A percentile compares a stretch with the other conserved stretches of the same genome.
Evolutionary conservation across 2,888 invertebrate species (phyloP).

Genomic region (Rhopalosiphum nymphaeae): DNA sequence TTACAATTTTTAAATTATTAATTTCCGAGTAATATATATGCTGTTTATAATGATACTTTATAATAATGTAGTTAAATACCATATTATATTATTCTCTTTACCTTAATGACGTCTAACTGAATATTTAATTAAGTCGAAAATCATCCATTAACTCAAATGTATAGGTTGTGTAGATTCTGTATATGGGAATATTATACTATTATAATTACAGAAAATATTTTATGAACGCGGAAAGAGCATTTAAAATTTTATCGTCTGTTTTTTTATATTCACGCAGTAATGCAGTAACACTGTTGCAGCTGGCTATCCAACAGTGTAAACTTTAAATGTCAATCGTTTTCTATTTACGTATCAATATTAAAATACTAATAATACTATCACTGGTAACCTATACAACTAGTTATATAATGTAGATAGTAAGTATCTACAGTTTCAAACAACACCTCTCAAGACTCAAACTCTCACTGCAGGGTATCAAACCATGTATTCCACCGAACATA

Average conservation of each 20-base stretch:
- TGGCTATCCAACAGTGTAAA: background rate
- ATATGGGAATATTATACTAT: background rate
- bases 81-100: background rate
- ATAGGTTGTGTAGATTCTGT: background rate
- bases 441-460: background rate
- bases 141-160: background rate
- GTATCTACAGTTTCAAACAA: background rate
- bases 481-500: background rate
- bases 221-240: background rate
- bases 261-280: background rate
- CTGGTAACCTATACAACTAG: background rate
- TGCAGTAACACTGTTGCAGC: background rate
- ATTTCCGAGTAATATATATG: background rate
- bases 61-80: background rate
- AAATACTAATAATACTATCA: background rate
- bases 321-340: conserved; percentile 4
- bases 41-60: background rate
- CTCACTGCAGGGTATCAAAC: background rate
- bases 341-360: background rate
- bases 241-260: background rate
- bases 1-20: background rate
- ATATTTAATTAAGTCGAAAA: background rate
- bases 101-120: background rate
- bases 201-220: background rate
- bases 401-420: background rate